Percentiles rank a stretch among this genome's conserved stretches.
These are phyloP conservation scores for Cliona cf. orientalis DNA, from an alignment of 37 sponge, comb jelly and placozoan species.

Conservation along the genomic window DNA sequence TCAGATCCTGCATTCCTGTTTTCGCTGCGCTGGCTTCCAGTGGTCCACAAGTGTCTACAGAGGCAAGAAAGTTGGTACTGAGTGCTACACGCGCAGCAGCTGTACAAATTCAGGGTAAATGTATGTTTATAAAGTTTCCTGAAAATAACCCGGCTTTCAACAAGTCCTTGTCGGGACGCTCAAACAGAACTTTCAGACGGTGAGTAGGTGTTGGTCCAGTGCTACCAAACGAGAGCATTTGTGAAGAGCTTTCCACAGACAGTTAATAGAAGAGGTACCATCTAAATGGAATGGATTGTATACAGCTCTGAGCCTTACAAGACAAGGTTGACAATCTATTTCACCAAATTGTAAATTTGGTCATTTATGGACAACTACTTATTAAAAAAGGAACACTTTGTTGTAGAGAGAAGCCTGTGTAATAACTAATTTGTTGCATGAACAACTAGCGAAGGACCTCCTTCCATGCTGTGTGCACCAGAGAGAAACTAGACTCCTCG, in stretches of 20 bases:
- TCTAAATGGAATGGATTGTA: neutral
- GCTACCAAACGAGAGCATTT: neutral
- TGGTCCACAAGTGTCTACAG: neutral
- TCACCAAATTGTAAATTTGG: neutral
- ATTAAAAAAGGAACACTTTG: conserved; percentile 4
- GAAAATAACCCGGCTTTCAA: neutral
- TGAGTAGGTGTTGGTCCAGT: neutral
- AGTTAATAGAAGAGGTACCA: neutral
- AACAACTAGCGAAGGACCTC: conserved; percentile 13
- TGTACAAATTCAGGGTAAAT: neutral
- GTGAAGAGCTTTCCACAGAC: neutral
- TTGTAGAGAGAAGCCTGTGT: neutral
- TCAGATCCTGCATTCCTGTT: neutral
- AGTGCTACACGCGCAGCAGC: neutral
- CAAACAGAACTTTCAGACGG: neutral
- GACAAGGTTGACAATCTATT: neutral
- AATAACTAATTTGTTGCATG: neutral
- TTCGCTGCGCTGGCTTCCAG: neutral
- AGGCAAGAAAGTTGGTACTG: neutral
- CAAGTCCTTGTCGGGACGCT: neutral
- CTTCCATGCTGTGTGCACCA: too few species aligned
- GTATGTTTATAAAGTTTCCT: neutral
- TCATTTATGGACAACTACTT: neutral
- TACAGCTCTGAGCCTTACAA: neutral
- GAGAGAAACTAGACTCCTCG: too few species aligned